These are phyloP conservation scores for Phenganax subtilis DNA, from an alignment of 92 coral and sea anemone species.

Conservation along the genomic window DNA sequence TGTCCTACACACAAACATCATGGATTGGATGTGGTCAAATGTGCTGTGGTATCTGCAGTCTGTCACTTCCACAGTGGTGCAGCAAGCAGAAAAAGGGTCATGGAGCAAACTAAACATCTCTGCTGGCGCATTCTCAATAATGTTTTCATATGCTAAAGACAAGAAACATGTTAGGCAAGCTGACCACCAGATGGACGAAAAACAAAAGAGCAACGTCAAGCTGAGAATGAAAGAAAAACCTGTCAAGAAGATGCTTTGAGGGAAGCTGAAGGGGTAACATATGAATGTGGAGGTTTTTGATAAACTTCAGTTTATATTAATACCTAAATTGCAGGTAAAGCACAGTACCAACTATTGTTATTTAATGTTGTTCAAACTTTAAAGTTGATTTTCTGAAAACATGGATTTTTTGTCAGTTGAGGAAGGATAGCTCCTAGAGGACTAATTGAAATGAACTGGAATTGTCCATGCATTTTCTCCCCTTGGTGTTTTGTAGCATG, in stretches of 20 bases:
- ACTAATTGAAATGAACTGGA: conserved; percentile 41
- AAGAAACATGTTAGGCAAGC: conserved; percentile 21
- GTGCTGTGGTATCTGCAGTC: no score
- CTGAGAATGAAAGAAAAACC: conserved; percentile 19
- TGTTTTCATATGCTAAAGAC: no score
- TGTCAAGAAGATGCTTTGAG: conserved; percentile 43
- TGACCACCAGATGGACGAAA: conserved; percentile 36
- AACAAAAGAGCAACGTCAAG: conserved; percentile 41
- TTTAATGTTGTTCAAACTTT: conserved; percentile 43
- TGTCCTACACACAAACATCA: no score
- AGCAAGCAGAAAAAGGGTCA: no score
- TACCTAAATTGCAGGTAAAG: conserved; percentile 33
- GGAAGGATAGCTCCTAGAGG: conserved; percentile 47
- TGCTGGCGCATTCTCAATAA: no score
- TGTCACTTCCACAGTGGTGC: no score
- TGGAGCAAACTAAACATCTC: no score
- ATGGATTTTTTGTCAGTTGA: conserved; percentile 44
- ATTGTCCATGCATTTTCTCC: conserved; percentile 44
- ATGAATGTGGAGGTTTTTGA: conserved; percentile 38
- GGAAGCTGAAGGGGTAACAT: conserved; percentile 37
- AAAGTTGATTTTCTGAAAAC: conserved; percentile 38
- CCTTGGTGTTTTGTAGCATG: conserved; percentile 39
- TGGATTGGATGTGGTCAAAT: no score
- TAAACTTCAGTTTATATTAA: conserved; percentile 31
- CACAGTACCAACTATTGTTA: conserved; percentile 36